Conservation (phyloP, 2,888 invertebrate species). For the Eumacrocentrus americanus region DNA sequence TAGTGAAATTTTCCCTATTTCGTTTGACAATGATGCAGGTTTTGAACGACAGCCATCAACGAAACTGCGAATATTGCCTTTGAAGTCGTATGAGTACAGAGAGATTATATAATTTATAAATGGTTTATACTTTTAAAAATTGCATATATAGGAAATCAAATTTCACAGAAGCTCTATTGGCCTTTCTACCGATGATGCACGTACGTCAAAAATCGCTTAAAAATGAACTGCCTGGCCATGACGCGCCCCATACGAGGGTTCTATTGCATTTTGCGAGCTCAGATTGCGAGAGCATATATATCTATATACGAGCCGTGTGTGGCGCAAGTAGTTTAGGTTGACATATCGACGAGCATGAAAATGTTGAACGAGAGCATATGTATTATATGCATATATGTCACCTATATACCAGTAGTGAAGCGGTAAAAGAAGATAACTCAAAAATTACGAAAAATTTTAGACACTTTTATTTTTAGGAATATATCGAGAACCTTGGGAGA, state of each 20-base stretch:
- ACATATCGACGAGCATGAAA: neutral
- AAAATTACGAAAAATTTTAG: neutral
- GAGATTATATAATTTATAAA: no score
- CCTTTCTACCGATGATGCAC: neutral
- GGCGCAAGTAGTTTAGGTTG: no score
- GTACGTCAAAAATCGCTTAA: neutral
- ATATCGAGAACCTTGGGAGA: no score
- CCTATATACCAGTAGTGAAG: neutral
- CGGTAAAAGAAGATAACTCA: neutral
- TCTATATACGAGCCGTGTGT: no score
- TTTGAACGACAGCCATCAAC: no score
- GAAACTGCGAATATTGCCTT: neutral
- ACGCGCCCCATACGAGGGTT: neutral
- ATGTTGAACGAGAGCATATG: neutral
- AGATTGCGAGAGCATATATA: neutral
- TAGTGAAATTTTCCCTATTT: no score
- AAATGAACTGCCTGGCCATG: neutral
- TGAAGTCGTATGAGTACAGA: no score
- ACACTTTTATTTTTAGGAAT: neutral
- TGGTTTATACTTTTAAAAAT: no score
- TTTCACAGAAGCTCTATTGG: neutral
- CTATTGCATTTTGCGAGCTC: neutral
- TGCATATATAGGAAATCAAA: no score
- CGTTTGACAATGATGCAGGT: no score
- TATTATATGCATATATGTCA: neutral